Evolutionary conservation across 2,888 invertebrate genomes (phyloP).

Genomic region (Stratiomys singularior): DNA sequence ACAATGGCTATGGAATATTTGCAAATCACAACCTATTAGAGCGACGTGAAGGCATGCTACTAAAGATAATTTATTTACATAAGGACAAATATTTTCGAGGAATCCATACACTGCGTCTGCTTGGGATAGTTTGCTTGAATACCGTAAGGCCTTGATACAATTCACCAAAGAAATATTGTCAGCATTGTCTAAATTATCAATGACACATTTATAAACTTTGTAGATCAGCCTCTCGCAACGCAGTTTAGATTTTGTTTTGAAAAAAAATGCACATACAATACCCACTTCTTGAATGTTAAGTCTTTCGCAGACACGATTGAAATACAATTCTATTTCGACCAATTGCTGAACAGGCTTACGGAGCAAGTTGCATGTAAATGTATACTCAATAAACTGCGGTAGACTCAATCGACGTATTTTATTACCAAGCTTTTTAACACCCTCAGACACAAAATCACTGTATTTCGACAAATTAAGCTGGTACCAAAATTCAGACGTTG

Average conservation of each 20-base stretch:
- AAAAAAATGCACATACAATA: constrained; percentile 79
- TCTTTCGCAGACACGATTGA: constrained; percentile 68
- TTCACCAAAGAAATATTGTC: constrained; percentile 75
- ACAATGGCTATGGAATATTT: constrained; percentile 65
- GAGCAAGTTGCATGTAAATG: constrained; percentile 74
- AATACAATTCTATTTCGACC: constrained; percentile 73
- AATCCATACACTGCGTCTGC: constrained; percentile 67
- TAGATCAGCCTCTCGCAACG: constrained; percentile 67
- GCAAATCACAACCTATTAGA: constrained; percentile 70
- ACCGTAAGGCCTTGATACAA: constrained; percentile 70
- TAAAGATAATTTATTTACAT: constrained; percentile 71
- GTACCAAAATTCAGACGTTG: constrained; percentile 74
- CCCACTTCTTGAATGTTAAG: constrained; percentile 75
- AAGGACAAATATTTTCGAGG: constrained; percentile 68
- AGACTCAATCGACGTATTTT: constrained; percentile 71
- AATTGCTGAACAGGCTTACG: constrained; percentile 70
- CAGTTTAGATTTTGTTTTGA: constrained; percentile 77
- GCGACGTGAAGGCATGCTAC: constrained; percentile 75
- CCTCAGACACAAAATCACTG: constrained; percentile 69
- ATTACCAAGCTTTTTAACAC: constrained; percentile 69
- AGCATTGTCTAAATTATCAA: constrained; percentile 67
- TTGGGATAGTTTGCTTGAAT: constrained; percentile 67
- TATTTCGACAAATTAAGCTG: constrained; percentile 68
- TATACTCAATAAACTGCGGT: constrained; percentile 72
- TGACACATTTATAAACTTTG: constrained; percentile 68